phyloP scores from a whole-genome alignment of 2,888 invertebrate species.

The Diplolepis rosae region DNA sequence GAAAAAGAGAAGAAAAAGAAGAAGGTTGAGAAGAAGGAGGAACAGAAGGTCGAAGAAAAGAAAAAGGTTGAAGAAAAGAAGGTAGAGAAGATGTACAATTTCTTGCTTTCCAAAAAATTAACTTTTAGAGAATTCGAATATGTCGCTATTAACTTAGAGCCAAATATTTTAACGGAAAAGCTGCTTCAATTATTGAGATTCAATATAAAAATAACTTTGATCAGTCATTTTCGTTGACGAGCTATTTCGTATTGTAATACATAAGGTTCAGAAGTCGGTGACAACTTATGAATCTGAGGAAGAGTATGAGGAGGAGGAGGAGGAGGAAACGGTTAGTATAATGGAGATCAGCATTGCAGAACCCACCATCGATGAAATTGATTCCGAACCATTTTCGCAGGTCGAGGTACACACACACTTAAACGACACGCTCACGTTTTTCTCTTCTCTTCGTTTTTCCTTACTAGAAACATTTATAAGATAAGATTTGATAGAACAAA shows the following conservation, averaged over 20 bases:
- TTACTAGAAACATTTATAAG: too few relatives aligned
- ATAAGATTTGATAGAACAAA: too few relatives aligned
- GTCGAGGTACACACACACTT: slow-evolving; percentile 63
- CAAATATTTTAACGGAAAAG: slow-evolving; percentile 2
- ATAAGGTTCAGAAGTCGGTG: slow-evolving; percentile 39
- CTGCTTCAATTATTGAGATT: slow-evolving; percentile 5
- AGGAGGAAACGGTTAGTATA: slow-evolving; percentile 63
- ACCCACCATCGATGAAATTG: slow-evolving; percentile 59
- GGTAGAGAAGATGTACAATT: slow-evolving; percentile 45
- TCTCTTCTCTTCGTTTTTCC: background rate
- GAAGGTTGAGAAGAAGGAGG: slow-evolving; percentile 68
- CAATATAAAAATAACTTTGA: background rate
- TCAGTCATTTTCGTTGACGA: background rate
- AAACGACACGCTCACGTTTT: background rate
- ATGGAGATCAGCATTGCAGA: slow-evolving; percentile 63
- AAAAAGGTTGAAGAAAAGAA: slow-evolving; percentile 53
- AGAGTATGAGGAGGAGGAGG: slow-evolving; percentile 54
- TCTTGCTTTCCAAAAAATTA: slow-evolving; percentile 33
- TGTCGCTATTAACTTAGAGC: slow-evolving; percentile 16
- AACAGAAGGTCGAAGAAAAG: slow-evolving; percentile 64
- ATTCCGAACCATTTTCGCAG: slow-evolving; percentile 55
- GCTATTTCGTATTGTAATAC: slow-evolving; percentile 31
- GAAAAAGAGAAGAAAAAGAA: slow-evolving; percentile 64
- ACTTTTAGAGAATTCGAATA: background rate
- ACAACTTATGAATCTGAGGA: slow-evolving; percentile 43